phyloP scores from a whole-genome alignment of 2,888 invertebrate species.

The Calameuta idolon region DNA sequence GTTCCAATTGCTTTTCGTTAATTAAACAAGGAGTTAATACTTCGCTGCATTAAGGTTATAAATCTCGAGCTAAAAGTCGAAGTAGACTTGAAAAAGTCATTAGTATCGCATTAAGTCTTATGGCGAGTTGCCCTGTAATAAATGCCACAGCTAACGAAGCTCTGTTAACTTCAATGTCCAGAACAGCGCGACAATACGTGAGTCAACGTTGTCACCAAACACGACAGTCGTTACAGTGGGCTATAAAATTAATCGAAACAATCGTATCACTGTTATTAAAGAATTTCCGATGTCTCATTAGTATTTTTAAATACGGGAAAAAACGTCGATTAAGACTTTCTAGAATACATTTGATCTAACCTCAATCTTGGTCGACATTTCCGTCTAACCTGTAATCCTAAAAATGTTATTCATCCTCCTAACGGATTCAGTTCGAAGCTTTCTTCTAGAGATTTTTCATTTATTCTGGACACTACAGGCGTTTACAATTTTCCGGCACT shows the following conservation, averaged over 20 bases:
- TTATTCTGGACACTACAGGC: neutral
- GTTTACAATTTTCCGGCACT: neutral
- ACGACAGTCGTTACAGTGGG: neutral
- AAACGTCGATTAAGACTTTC: neutral
- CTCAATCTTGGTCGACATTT: neutral
- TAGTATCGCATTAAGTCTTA: neutral
- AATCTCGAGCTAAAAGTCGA: neutral
- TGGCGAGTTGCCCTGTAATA: neutral
- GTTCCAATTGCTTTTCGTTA: neutral
- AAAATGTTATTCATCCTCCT: neutral
- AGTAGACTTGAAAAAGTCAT: neutral
- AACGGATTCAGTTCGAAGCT: neutral
- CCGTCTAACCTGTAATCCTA: neutral
- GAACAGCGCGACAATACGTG: neutral
- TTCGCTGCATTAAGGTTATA: neutral
- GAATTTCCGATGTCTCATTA: neutral
- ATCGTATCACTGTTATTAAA: neutral
- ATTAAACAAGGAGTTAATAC: neutral
- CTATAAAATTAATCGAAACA: neutral
- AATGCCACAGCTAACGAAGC: neutral
- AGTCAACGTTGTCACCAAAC: neutral
- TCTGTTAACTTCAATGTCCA: neutral
- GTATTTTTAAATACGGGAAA: constrained; percentile 26
- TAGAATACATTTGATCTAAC: neutral
- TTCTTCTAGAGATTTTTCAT: neutral